Evolutionary conservation across 1,140 invertebrate genomes (phyloP).

Genomic region (Radopholus similis): DNA sequence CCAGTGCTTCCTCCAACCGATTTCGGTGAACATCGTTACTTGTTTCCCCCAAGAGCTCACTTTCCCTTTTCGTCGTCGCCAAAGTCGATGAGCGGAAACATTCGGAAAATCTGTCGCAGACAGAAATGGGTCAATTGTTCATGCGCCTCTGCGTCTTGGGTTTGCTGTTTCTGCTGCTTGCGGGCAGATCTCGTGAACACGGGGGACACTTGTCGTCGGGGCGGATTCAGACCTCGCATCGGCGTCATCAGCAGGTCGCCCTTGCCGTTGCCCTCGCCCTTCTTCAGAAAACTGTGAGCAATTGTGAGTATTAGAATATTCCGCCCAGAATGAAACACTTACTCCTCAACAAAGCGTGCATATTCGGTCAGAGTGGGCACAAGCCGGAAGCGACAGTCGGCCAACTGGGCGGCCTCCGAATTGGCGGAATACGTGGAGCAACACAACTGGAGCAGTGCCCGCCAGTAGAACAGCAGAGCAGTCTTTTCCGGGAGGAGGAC

Average conservation of each 20-base stretch:
- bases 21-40: not conserved
- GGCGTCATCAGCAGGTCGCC: not conserved
- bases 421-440: not conserved
- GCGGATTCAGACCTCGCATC: not conserved
- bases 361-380: constrained; percentile 19
- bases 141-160: not conserved
- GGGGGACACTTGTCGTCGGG: not conserved
- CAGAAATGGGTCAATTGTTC: constrained; percentile 3
- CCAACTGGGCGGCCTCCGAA: constrained; percentile 6
- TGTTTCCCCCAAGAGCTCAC: not conserved
- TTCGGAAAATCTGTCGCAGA: constrained; percentile 11
- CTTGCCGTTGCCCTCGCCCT: not conserved
- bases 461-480: constrained; percentile 19
- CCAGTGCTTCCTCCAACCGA: constrained; percentile 11
- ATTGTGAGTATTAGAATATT: not conserved
- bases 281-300: not conserved
- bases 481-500: constrained; percentile 14
- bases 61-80: constrained; percentile 11
- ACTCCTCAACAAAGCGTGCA: constrained; percentile 26
- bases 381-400: constrained; percentile 14
- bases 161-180: too few species aligned
- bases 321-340: not conserved
- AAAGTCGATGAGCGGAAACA: constrained; percentile 12
- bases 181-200: not conserved
- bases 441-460: constrained; percentile 13